Conservation (phyloP, 2,113 vertebrate genomes). For the Grammomys dolichurus region DNA sequence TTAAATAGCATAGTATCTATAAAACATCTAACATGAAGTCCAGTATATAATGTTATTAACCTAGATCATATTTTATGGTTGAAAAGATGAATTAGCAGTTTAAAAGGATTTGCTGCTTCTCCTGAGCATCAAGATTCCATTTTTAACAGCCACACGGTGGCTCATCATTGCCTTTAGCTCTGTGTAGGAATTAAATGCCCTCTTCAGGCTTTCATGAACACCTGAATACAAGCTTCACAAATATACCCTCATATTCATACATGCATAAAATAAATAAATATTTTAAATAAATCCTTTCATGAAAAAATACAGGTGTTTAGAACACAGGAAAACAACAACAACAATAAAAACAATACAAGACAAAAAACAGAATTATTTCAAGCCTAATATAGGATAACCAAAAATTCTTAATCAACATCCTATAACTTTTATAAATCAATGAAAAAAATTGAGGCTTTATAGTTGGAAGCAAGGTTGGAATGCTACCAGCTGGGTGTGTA, state of each 20-base stretch:
- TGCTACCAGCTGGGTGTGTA: neutral
- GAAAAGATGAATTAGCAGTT: neutral
- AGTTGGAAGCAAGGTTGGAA: neutral
- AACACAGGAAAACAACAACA: too few species aligned
- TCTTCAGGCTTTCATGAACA: neutral
- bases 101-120: neutral
- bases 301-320: neutral
- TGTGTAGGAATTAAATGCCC: neutral
- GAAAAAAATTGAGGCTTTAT: rapidly evolving
- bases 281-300: neutral
- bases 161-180: neutral
- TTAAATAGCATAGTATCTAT: neutral
- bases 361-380: neutral
- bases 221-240: neutral
- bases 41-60: neutral
- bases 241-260: neutral
- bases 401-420: neutral
- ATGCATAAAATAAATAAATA: neutral
- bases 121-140: neutral
- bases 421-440: rapidly evolving
- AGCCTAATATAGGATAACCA: neutral
- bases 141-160: neutral
- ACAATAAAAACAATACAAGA: too few species aligned
- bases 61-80: neutral
- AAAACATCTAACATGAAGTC: neutral